phyloP scores from a whole-genome alignment of 2,888 invertebrate species.

The Priocnemis perturbator region DNA sequence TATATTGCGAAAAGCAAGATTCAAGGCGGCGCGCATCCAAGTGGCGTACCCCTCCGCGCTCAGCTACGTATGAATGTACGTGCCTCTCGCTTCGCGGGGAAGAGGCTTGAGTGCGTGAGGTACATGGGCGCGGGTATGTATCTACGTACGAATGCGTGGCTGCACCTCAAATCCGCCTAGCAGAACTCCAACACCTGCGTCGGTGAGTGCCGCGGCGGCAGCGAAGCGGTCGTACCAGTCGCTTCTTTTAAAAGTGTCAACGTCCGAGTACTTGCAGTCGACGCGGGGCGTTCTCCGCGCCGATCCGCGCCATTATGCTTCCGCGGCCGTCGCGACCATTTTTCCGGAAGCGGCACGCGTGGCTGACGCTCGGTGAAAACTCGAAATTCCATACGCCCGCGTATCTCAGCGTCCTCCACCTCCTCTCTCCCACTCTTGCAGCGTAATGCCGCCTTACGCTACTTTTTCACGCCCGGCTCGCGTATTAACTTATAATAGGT shows the following conservation, averaged over 20 bases:
- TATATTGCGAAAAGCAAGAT: slow-evolving; percentile 51
- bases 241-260: slow-evolving; percentile 41
- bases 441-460: slow-evolving; percentile 26
- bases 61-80: background rate
- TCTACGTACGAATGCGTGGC: background rate
- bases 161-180: slow-evolving; percentile 7
- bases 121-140: too few species aligned
- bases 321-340: background rate
- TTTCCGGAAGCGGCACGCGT: background rate
- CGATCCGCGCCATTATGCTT: slow-evolving; percentile 18
- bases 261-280: slow-evolving; percentile 19
- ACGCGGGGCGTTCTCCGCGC: slow-evolving; percentile 10
- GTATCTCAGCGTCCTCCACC: background rate
- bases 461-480: slow-evolving; percentile 43
- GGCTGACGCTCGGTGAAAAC: background rate
- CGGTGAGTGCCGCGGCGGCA: background rate
- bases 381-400: slow-evolving; percentile 20
- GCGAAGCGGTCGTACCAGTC: slow-evolving; percentile 48
- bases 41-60: background rate
- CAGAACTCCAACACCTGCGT: slow-evolving; percentile 39
- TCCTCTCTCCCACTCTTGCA: background rate
- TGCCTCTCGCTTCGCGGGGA: background rate
- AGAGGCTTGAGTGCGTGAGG: too few species aligned
- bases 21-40: slow-evolving; percentile 33
- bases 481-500: slow-evolving; percentile 48